phyloP scores from a whole-genome alignment of 1,140 invertebrate species.

The Epicauta chinensis region DNA sequence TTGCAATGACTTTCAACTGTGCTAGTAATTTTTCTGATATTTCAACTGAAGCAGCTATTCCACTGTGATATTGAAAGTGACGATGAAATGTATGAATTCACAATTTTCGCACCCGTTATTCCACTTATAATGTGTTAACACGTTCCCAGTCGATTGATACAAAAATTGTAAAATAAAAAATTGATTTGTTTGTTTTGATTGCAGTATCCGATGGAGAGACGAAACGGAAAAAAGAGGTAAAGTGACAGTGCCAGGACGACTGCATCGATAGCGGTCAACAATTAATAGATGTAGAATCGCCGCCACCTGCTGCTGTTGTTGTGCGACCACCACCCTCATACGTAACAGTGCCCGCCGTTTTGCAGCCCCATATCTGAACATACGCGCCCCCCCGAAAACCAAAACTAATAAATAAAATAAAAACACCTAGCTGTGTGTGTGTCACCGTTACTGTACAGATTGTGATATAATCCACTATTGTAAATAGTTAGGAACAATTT shows the following conservation, averaged over 20 bases:
- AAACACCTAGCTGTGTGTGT: conserved; percentile 16
- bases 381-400: too few relatives aligned
- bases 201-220: conserved; percentile 38
- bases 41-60: too few relatives aligned
- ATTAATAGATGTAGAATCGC: conserved; percentile 17
- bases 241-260: conserved; percentile 40
- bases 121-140: too few relatives aligned
- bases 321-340: conserved; percentile 15
- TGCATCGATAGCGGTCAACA: conserved; percentile 17
- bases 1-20: too few relatives aligned
- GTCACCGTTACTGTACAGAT: conserved; percentile 35
- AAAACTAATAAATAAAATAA: conserved; percentile 23
- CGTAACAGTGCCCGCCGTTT: conserved; percentile 24
- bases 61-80: too few relatives aligned
- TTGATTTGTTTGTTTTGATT: conserved; percentile 14
- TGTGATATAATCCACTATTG: conserved; percentile 36
- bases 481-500: conserved; percentile 32
- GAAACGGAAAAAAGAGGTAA: conserved; percentile 41
- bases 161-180: not conserved
- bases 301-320: conserved; percentile 20
- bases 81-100: too few relatives aligned
- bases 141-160: too few relatives aligned
- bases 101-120: too few relatives aligned
- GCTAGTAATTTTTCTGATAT: too few relatives aligned
- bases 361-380: conserved; percentile 30